phyloP scores from a whole-genome alignment of 2,113 vertebrate genomes.

The Sturnira hondurensis region DNA sequence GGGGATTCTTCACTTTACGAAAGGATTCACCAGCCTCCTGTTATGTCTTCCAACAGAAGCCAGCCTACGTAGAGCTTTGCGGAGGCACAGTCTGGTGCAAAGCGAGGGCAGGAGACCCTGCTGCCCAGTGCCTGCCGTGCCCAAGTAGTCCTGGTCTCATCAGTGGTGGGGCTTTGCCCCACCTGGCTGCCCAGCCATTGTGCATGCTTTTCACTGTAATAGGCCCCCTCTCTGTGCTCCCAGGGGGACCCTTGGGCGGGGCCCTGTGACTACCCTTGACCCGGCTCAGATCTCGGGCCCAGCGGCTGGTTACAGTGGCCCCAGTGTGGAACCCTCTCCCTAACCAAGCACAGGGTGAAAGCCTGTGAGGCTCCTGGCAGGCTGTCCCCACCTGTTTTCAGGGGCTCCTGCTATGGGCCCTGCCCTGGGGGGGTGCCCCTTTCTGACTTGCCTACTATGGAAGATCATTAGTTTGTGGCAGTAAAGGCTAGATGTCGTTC shows the following conservation, averaged over 20 bases:
- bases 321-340: too few relatives aligned
- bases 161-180: background rate
- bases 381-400: background rate
- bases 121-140: background rate
- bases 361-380: background rate
- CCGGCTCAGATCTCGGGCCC: background rate
- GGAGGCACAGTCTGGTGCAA: background rate
- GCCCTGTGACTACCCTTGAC: rapidly evolving
- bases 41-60: background rate
- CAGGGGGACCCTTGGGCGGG: background rate
- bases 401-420: background rate
- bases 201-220: background rate
- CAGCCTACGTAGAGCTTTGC: background rate
- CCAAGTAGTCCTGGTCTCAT: background rate
- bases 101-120: background rate
- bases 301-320: too few relatives aligned
- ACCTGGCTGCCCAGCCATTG: background rate
- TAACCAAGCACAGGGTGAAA: too few relatives aligned
- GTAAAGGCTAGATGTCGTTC: background rate
- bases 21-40: background rate
- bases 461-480: background rate
- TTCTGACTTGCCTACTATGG: background rate
- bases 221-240: background rate
- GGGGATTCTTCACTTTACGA: background rate
- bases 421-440: background rate